Percentiles rank a stretch among this genome's conserved stretches.
These are phyloP conservation scores for Ptiloglossa arizonensis DNA, from an alignment of 1,140 invertebrate genomes.

Conservation along the genomic window DNA sequence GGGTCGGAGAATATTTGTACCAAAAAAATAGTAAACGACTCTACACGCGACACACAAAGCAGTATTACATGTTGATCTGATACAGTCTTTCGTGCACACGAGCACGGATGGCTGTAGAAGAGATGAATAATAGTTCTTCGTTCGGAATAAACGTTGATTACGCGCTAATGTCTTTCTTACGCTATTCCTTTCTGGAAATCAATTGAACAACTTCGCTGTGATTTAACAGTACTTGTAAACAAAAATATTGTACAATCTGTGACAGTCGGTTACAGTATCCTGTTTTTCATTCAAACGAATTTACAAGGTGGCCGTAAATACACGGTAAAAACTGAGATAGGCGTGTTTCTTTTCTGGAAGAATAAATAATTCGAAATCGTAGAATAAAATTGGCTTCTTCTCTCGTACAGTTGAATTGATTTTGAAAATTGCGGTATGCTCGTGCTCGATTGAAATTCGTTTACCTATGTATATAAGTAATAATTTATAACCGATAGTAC, in stretches of 20 bases:
- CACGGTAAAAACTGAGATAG: neutral
- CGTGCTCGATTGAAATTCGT: neutral
- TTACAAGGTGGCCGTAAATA: neutral
- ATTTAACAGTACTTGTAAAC: conserved; percentile 29
- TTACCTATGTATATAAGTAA: neutral
- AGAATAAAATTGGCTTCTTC: no score
- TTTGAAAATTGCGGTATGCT: no score
- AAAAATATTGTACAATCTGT: neutral
- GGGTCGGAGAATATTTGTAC: neutral
- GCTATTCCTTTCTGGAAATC: conserved; percentile 19
- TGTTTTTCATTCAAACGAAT: neutral
- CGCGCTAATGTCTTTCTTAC: neutral
- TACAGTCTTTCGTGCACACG: neutral
- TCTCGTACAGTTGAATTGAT: no score
- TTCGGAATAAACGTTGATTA: conserved; percentile 7
- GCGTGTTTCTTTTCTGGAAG: no score
- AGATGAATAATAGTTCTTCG: conserved; percentile 13
- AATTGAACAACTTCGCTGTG: conserved; percentile 12
- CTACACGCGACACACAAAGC: conserved; percentile 27
- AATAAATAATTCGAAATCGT: no score
- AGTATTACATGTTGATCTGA: conserved; percentile 48
- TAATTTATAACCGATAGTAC: neutral
- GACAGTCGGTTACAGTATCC: neutral
- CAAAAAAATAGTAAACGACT: conserved; percentile 9
- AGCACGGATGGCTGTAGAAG: conserved; percentile 13